These are phyloP conservation scores for Tubulanus polymorphus DNA, from an alignment of 2,888 invertebrate species.

Conservation along the genomic window DNA sequence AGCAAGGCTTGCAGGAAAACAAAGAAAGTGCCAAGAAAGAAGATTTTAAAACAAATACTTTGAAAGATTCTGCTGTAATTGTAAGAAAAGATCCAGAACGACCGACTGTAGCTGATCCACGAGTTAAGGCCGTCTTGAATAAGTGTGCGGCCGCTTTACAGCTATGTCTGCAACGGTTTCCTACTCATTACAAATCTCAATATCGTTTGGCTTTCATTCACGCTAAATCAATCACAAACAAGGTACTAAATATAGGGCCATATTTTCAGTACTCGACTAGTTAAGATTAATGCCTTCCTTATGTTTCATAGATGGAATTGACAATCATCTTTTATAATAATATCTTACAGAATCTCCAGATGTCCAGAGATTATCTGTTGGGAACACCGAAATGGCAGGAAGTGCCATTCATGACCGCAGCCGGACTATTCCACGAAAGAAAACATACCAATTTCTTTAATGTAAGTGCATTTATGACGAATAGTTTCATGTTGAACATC, in stretches of 20 bases:
- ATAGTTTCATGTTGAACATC: too few relatives aligned
- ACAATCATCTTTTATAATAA: background rate
- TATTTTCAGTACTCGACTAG: background rate
- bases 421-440: conserved; percentile 80
- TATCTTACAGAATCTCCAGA: conserved; percentile 44
- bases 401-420: conserved; percentile 60
- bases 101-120: too few relatives aligned
- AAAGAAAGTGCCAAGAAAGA: too few relatives aligned
- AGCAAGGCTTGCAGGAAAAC: too few relatives aligned
- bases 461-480: conserved; percentile 56
- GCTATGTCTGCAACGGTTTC: conserved; percentile 78
- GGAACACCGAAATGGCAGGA: conserved; percentile 43
- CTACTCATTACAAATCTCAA: conserved; percentile 88
- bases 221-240: conserved; percentile 48
- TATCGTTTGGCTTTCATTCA: conserved; percentile 83
- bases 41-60: too few relatives aligned
- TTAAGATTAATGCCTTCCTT: background rate
- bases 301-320: background rate
- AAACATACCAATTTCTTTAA: conserved; percentile 85
- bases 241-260: conserved; percentile 20
- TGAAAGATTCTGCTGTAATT: too few relatives aligned
- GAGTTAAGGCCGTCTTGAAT: too few relatives aligned
- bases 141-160: conserved; percentile 74
- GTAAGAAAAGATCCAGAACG: too few relatives aligned
- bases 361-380: conserved; percentile 50